A percentile compares a stretch with the other conserved stretches of the same genome.
phyloP scores from a whole-genome alignment of 2,113 vertebrate species.

The Salvelinus namaycush region DNA sequence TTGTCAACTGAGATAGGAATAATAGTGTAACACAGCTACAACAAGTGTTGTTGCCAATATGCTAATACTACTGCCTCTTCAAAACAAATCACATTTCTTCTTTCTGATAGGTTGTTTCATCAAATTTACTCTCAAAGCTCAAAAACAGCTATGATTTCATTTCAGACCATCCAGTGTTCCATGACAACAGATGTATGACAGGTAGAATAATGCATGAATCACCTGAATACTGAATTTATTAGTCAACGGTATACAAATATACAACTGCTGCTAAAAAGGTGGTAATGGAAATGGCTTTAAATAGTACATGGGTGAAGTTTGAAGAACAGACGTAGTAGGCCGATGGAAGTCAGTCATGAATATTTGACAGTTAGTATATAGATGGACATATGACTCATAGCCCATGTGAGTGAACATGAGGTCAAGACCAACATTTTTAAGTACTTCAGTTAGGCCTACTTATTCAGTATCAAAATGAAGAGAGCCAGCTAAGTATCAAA shows the following conservation, averaged over 20 bases:
- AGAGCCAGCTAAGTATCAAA: not conserved
- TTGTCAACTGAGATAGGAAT: not conserved
- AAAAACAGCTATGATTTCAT: not conserved
- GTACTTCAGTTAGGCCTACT: not conserved
- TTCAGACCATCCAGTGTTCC: not conserved
- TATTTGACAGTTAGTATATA: not conserved
- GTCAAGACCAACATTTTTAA: too few relatives aligned
- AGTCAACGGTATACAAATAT: not conserved
- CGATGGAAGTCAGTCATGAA: not conserved
- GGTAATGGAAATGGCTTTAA: not conserved
- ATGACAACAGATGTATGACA: not conserved
- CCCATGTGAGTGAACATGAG: not conserved
- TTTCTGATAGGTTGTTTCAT: not conserved
- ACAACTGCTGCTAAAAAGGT: not conserved
- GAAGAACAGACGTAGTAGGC: not conserved
- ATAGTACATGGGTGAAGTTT: slow-evolving; percentile 8
- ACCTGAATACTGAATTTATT: slow-evolving; percentile 1
- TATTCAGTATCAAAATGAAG: not conserved
- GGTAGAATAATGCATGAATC: not conserved
- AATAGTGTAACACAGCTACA: not conserved
- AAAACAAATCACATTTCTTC: not conserved
- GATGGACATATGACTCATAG: too few relatives aligned
- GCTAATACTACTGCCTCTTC: too few relatives aligned
- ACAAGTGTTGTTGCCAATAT: too few relatives aligned
- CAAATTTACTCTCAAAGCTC: not conserved